A percentile compares a stretch with the other conserved stretches of the same genome.
Evolutionary conservation across 2,113 vertebrate genomes (phyloP).

Genomic region (Dasyurus viverrinus): DNA sequence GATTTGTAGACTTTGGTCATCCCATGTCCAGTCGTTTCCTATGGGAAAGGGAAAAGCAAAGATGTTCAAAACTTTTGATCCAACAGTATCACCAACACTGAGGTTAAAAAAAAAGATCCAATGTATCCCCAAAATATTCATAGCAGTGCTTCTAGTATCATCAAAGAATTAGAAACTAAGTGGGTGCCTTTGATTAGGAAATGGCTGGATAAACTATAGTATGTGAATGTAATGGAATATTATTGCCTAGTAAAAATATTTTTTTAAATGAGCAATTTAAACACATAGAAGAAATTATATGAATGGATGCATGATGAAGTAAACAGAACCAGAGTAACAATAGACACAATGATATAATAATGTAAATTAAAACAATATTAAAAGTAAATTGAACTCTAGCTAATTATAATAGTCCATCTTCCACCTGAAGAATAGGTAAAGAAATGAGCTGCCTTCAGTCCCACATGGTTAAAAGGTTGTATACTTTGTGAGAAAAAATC

Average conservation of each 20-base stretch:
- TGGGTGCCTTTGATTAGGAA: background rate
- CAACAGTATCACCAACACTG: background rate
- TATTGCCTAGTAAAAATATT: background rate
- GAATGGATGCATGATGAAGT: background rate
- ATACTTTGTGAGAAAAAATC: background rate
- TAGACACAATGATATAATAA: background rate
- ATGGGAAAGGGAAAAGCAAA: constrained; percentile 41
- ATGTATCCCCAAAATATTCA: background rate
- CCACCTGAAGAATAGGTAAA: background rate
- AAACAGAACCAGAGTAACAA: background rate
- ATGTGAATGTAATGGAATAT: background rate
- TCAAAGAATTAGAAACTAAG: background rate
- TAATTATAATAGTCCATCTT: background rate
- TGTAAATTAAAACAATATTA: background rate
- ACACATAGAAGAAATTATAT: background rate
- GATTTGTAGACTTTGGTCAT: constrained; percentile 89
- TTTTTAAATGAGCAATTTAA: background rate
- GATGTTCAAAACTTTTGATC: background rate
- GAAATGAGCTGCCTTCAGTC: background rate
- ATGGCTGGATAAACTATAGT: background rate
- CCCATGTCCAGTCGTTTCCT: constrained; percentile 84
- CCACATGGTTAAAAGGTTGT: background rate
- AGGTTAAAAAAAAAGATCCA: background rate
- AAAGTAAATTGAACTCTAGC: background rate
- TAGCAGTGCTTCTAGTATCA: background rate